Base-by-base conservation (phyloP, 2,888 invertebrate genomes). In the Clusia tigrina region DNA sequence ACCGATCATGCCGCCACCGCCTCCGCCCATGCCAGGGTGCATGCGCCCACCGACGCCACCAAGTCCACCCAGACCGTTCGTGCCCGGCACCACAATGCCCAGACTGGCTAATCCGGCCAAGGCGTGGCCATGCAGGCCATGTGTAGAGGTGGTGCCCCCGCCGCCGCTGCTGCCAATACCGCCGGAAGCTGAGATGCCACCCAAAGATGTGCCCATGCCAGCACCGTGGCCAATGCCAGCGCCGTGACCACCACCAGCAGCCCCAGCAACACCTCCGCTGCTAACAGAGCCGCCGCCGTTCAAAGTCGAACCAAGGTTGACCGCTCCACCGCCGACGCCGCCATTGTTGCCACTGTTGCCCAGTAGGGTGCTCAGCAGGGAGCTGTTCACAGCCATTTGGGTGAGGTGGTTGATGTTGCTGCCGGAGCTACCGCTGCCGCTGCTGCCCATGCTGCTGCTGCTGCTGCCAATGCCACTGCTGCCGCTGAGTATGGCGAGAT, bases 31-130 rank as follows among this genome's bases (percentile, higher is more conserved):
- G 32, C 68, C 67, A 52, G 64, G 60, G 62, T 66, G 67, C 63
- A 60, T 64, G 60, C 62, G 61, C 63, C 66, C 64, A 58, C 63
- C 62, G 63, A 63, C 66, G 59, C 67, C 65, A 66, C 61, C 61
- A 2, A 17, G 18, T 1, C 25, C 32, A 18, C 68, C 64, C 25
- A 73, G 32, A 48, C 71, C 73, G 15, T 6, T 48, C 15, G 46
- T 65, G 51, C 72, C 72, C 10, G 74, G 77, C 57, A 79, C 72
- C 32, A 77, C 71, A 25, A 80, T 79, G 48, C 79, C 80, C 58
- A 79, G 64, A 58, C 72, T 74, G 12, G 78, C 78, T 65, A 80
- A 63, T 10, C 79, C 79, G 1, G 80, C 71, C 60, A 80, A 54
- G 6, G 74, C 72, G 64, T 80, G 80, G 51, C 80, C 80, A 20